Percentiles rank a stretch among this genome's conserved stretches.
These are phyloP conservation scores for Galbula dea DNA, from an alignment of 2,113 vertebrate species.

Conservation along the genomic window DNA sequence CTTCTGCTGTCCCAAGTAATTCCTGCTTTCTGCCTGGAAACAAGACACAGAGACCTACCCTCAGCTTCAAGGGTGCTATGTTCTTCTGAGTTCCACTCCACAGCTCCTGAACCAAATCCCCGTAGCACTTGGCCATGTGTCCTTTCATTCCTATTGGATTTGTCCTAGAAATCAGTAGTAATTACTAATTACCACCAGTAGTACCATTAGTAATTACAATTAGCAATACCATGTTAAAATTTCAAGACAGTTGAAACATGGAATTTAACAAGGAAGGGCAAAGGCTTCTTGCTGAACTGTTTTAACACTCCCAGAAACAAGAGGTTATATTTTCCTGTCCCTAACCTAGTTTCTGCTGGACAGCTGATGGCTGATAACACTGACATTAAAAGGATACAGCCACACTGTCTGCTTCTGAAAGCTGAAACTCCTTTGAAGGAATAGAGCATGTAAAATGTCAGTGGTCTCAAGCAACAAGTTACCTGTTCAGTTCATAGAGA, in stretches of 20 bases:
- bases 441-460: neutral
- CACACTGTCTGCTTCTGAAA: neutral
- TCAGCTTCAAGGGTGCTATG: constrained; percentile 91
- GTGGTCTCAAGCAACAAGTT: neutral
- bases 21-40: neutral
- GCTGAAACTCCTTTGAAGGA: neutral
- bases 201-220: too few species aligned
- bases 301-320: neutral
- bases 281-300: neutral
- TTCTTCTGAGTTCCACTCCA: constrained; percentile 99
- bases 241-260: neutral
- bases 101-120: constrained; percentile 95
- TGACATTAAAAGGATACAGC: neutral
- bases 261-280: neutral
- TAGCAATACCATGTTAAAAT: neutral
- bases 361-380: neutral
- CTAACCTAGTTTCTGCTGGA: neutral
- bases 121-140: constrained; percentile 99
- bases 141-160: constrained; percentile 99
- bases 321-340: neutral
- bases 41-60: constrained; percentile 73
- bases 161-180: constrained; percentile 80
- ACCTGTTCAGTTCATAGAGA: constrained; percentile 98
- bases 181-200: too few species aligned
- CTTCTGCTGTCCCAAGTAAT: neutral